phyloP scores from a whole-genome alignment of 2,888 invertebrate species.

The Aporophyla nigra region DNA sequence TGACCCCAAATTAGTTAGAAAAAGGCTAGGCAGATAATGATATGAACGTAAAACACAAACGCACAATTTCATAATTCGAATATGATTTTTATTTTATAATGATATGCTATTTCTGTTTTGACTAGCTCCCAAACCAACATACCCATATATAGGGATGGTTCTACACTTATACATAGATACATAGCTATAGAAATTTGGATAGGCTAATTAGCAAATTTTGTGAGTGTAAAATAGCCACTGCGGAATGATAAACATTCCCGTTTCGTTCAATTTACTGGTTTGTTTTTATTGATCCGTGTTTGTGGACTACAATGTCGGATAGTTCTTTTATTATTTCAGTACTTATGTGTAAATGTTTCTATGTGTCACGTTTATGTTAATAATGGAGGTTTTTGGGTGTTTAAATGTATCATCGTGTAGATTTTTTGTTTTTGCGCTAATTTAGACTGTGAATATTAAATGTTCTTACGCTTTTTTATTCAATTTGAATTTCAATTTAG shows the following conservation, averaged over 20 bases:
- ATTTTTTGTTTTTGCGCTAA: background rate
- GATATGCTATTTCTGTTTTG: constrained; percentile 7
- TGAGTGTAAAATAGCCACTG: constrained; percentile 54
- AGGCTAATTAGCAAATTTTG: constrained; percentile 65
- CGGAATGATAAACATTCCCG: constrained; percentile 51
- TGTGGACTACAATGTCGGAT: constrained; percentile 24
- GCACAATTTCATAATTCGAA: background rate
- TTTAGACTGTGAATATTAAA: too few relatives aligned
- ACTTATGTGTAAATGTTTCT: constrained; percentile 8
- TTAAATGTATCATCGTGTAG: background rate
- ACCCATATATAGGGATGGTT: constrained; percentile 2
- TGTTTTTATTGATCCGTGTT: constrained; percentile 63
- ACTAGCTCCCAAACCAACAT: constrained; percentile 33
- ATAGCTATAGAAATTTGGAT: constrained; percentile 36
- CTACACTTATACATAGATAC: constrained; percentile 12
- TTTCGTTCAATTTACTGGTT: constrained; percentile 50
- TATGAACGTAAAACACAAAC: background rate
- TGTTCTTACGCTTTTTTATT: too few relatives aligned
- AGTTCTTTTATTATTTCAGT: constrained; percentile 54
- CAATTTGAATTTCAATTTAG: too few relatives aligned
- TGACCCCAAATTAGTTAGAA: too few relatives aligned
- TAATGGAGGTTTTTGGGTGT: background rate
- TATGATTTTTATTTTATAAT: background rate
- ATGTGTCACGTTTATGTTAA: background rate
- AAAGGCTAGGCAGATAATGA: too few relatives aligned